phyloP scores from a whole-genome alignment of 2,888 invertebrate genomes.

The Notocelia uddmanniana region DNA sequence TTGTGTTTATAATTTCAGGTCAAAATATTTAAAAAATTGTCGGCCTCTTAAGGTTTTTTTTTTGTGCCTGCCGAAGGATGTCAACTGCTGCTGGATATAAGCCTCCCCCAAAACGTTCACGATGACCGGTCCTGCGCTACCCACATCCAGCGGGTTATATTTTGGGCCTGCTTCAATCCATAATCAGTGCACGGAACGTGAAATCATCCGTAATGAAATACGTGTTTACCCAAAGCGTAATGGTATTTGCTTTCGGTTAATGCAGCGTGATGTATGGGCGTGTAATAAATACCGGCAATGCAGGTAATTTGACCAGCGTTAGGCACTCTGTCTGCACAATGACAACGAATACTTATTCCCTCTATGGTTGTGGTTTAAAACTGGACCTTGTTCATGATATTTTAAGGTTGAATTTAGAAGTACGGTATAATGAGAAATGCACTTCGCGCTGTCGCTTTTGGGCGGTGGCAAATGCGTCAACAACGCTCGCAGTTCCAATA shows the following conservation, averaged over 20 bases:
- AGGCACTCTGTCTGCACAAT: slow-evolving; percentile 1
- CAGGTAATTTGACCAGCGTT: slow-evolving; percentile 26
- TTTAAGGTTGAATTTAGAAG: neutral
- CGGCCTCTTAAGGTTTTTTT: too few species aligned
- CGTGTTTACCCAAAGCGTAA: neutral
- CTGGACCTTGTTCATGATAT: neutral
- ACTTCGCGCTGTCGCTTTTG: neutral
- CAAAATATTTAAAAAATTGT: too few species aligned
- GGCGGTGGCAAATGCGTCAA: slow-evolving; percentile 2
- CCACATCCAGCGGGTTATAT: neutral
- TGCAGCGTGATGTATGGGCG: slow-evolving; percentile 33
- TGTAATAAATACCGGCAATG: slow-evolving; percentile 33
- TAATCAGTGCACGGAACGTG: neutral
- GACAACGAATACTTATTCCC: neutral
- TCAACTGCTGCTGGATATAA: too few species aligned
- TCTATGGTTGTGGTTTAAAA: neutral
- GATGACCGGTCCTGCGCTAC: too few species aligned
- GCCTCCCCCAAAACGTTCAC: too few species aligned
- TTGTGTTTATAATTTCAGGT: too few species aligned
- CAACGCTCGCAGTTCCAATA: slow-evolving; percentile 2
- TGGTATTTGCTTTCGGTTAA: slow-evolving; percentile 15
- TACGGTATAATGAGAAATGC: neutral
- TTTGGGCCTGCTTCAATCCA: neutral
- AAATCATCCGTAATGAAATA: neutral
- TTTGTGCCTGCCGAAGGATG: too few species aligned